These are phyloP conservation scores for Allacma fusca DNA, from an alignment of 2,888 invertebrate species.

Conservation along the genomic window DNA sequence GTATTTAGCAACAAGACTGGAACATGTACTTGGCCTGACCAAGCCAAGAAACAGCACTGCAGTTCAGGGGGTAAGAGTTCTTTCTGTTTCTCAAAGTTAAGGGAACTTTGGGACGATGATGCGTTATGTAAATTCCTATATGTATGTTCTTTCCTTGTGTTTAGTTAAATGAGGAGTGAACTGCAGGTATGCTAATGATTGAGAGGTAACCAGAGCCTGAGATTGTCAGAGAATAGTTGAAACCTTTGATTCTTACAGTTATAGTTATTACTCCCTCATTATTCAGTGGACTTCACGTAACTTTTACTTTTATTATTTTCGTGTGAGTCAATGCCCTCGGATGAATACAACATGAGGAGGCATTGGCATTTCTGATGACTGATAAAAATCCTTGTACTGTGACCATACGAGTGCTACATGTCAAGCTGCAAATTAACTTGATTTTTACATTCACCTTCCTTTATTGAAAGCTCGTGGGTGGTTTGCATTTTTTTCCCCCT, in stretches of 20 bases:
- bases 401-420: neutral
- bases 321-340: conserved; percentile 42
- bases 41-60: conserved; percentile 86
- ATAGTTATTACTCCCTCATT: conserved; percentile 12
- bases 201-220: neutral
- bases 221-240: neutral
- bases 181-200: conserved; percentile 7
- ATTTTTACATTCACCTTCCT: neutral
- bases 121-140: too few relatives aligned
- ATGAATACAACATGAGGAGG: conserved; percentile 23
- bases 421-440: conserved; percentile 10
- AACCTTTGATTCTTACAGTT: conserved; percentile 10
- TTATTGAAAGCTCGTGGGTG: conserved; percentile 25
- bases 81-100: neutral
- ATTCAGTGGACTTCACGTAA: conserved; percentile 14
- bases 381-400: neutral
- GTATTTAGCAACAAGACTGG: conserved; percentile 84
- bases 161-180: too few relatives aligned
- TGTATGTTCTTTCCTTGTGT: too few relatives aligned
- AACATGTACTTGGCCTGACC: conserved; percentile 92
- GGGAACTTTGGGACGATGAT: too few relatives aligned
- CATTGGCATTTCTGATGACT: conserved; percentile 10
- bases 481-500: conserved; percentile 19
- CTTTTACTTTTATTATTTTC: conserved; percentile 44
- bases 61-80: conserved; percentile 73